These are phyloP conservation scores for Erynnis tages DNA, from an alignment of 2,888 invertebrate genomes.

Conservation along the genomic window DNA sequence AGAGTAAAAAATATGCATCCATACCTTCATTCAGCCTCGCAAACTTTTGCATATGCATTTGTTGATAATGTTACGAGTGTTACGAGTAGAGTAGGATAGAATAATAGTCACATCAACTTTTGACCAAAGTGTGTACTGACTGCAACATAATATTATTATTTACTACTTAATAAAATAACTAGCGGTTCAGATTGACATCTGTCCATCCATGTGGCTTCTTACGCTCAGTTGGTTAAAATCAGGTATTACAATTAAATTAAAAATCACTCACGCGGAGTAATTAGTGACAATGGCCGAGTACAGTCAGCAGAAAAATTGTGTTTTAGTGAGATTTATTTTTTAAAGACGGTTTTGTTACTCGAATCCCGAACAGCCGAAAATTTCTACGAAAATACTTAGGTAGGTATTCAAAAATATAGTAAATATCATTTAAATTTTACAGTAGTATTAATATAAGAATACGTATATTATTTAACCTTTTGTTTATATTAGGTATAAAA, in stretches of 20 bases:
- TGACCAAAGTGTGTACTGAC: neutral
- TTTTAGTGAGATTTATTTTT: neutral
- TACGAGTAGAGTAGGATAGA: no score
- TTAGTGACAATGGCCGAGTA: constrained; percentile 59
- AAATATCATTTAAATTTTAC: no score
- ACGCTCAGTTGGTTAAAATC: constrained; percentile 73
- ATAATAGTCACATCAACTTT: neutral
- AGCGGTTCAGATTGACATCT: constrained; percentile 72
- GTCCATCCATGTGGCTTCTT: constrained; percentile 59
- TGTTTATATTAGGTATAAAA: no score
- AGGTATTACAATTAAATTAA: constrained; percentile 80
- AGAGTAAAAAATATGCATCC: no score
- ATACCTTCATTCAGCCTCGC: no score
- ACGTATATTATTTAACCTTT: no score
- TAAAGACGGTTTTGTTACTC: no score
- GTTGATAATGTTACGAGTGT: no score
- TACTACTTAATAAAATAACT: constrained; percentile 39
- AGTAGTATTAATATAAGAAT: no score
- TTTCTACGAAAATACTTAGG: no score
- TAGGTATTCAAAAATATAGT: no score
- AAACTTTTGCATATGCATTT: no score
- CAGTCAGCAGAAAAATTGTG: constrained; percentile 46
- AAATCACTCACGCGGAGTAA: constrained; percentile 71
- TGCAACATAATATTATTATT: constrained; percentile 26
- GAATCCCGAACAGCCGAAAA: neutral